phyloP scores from a whole-genome alignment of 2,113 vertebrate species.

The Cyprinodon brontotheroides region DNA sequence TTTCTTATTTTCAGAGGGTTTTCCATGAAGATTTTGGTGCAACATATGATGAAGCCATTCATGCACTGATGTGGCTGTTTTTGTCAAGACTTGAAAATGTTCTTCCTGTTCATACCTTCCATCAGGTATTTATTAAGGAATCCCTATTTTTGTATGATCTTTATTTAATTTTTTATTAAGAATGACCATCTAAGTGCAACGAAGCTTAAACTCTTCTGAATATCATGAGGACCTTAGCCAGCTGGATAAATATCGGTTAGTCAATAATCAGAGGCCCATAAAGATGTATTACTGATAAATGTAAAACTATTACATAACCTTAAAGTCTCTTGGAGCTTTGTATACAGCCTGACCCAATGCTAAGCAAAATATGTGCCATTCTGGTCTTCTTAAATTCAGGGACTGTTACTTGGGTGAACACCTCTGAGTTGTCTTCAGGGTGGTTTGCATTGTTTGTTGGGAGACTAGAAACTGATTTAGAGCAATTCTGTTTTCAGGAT shows the following conservation, averaged over 20 bases:
- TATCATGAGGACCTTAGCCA: constrained; percentile 42
- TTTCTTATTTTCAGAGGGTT: constrained; percentile 58
- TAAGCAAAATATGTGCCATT: too few species aligned
- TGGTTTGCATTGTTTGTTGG: too few species aligned
- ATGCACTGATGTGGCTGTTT: constrained; percentile 75
- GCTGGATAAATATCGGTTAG: constrained; percentile 47
- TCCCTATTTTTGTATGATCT: background rate
- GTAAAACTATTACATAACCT: too few species aligned
- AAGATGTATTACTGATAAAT: too few species aligned
- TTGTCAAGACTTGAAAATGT: constrained; percentile 76
- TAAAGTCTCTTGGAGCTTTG: too few species aligned
- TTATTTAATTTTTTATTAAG: too few species aligned
- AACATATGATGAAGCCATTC: constrained; percentile 67
- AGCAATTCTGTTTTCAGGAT: too few species aligned
- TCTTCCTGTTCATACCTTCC: constrained; percentile 53
- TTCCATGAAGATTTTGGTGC: constrained; percentile 79
- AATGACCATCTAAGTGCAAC: constrained; percentile 1
- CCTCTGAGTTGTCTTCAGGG: too few species aligned
- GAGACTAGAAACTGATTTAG: too few species aligned
- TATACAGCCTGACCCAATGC: too few species aligned
- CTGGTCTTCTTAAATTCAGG: too few species aligned
- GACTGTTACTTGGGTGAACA: too few species aligned
- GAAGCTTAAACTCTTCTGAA: constrained; percentile 58
- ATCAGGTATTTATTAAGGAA: constrained; percentile 44
- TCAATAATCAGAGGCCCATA: background rate